Conservation (phyloP, 2,888 invertebrate genomes). For the Lycophotia porphyrea region DNA sequence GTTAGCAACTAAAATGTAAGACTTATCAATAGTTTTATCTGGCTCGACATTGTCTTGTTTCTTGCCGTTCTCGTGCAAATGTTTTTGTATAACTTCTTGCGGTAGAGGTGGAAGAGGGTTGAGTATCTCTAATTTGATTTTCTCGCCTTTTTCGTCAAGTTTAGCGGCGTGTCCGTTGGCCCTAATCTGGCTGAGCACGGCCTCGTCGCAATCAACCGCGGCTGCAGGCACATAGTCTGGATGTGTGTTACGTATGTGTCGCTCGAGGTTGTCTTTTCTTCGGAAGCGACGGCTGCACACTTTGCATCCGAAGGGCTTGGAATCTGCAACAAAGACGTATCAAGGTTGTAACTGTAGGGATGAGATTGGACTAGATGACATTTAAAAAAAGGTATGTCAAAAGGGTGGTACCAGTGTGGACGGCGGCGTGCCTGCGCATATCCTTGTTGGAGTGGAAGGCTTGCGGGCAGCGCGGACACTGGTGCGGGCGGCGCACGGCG, state of each 20-base stretch:
- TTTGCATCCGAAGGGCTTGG: constrained; percentile 93
- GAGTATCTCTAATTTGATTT: constrained; percentile 77
- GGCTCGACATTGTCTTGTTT: constrained; percentile 34
- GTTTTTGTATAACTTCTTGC: constrained; percentile 80
- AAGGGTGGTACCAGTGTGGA: constrained; percentile 91
- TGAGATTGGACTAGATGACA: not conserved
- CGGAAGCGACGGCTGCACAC: constrained; percentile 93
- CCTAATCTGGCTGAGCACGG: constrained; percentile 73
- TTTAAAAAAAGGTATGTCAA: not conserved
- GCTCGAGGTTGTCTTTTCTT: constrained; percentile 94
- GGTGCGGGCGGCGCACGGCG: constrained; percentile 86
- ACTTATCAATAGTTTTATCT: constrained; percentile 71
- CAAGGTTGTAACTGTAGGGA: not conserved
- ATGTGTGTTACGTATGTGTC: constrained; percentile 94
- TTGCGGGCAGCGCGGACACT: constrained; percentile 92
- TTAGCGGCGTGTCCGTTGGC: constrained; percentile 54
- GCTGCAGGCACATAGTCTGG: constrained; percentile 84
- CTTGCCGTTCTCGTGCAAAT: constrained; percentile 71
- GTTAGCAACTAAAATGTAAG: constrained; percentile 86
- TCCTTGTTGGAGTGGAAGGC: constrained; percentile 93
- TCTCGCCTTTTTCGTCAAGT: constrained; percentile 70
- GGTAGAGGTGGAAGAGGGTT: constrained; percentile 85
- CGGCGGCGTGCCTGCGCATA: constrained; percentile 92
- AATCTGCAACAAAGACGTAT: constrained; percentile 82
- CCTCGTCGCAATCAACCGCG: constrained; percentile 81